These are phyloP conservation scores for Ranitomeya imitator DNA, from an alignment of 2,113 vertebrate genomes.

Conservation along the genomic window DNA sequence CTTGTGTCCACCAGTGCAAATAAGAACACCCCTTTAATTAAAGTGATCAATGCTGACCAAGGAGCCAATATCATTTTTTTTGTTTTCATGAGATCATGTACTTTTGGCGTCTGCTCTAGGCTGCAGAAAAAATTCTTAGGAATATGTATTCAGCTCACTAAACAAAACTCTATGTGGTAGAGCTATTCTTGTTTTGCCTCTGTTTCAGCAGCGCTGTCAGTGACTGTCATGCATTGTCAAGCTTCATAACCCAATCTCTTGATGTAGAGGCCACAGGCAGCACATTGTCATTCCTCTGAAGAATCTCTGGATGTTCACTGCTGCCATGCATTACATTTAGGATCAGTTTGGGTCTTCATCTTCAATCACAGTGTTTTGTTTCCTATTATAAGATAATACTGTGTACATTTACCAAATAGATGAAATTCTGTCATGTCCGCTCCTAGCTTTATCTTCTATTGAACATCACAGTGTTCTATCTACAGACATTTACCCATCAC, in stretches of 20 bases:
- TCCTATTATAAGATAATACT: background rate
- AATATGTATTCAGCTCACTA: background rate
- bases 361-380: background rate
- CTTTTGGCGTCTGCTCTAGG: background rate
- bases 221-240: conserved; percentile 5
- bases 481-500: background rate
- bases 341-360: background rate
- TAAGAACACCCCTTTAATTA: too few relatives aligned
- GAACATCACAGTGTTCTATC: background rate
- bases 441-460: background rate
- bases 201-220: background rate
- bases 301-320: background rate
- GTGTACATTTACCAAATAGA: background rate
- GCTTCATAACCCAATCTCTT: conserved; percentile 1
- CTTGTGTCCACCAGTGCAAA: too few relatives aligned
- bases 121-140: background rate
- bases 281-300: conserved; percentile 1
- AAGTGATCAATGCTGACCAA: too few relatives aligned
- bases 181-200: background rate
- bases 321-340: background rate
- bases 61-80: too few relatives aligned
- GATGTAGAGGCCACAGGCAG: background rate
- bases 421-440: background rate
- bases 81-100: too few relatives aligned
- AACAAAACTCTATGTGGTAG: background rate